phyloP scores from a whole-genome alignment of 2,888 invertebrate genomes.

The Marronus borbonicus region DNA sequence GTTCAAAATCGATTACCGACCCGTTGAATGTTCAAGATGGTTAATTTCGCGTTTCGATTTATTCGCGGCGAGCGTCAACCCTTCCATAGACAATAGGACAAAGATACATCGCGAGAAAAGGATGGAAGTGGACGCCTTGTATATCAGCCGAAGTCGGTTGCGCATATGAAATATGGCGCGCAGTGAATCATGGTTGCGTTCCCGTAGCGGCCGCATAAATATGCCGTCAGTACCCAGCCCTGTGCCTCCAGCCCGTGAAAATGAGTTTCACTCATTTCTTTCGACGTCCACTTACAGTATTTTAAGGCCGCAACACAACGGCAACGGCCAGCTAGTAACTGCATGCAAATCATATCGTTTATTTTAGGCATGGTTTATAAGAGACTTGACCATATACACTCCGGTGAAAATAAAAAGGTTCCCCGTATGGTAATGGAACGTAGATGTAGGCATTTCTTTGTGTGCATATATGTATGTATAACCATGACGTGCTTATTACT shows the following conservation, averaged over 20 bases:
- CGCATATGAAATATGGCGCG: slow-evolving; percentile 61
- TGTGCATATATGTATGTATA: too few relatives aligned
- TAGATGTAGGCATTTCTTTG: slow-evolving; percentile 27
- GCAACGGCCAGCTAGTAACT: slow-evolving; percentile 35
- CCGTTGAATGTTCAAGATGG: slow-evolving; percentile 48
- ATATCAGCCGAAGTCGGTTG: not conserved
- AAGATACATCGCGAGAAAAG: not conserved
- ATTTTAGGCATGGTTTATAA: slow-evolving; percentile 47
- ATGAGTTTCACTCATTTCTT: slow-evolving; percentile 58
- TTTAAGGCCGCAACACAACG: slow-evolving; percentile 38
- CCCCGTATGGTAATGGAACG: slow-evolving; percentile 1
- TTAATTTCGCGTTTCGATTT: slow-evolving; percentile 36
- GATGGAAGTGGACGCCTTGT: not conserved
- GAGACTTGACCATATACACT: slow-evolving; percentile 15
- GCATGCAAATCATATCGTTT: slow-evolving; percentile 51
- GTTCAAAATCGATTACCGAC: slow-evolving; percentile 61
- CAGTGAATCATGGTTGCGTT: slow-evolving; percentile 61
- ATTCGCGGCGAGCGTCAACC: not conserved
- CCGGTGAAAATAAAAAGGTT: slow-evolving; percentile 8
- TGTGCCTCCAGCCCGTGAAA: slow-evolving; percentile 56
- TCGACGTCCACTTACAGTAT: slow-evolving; percentile 43
- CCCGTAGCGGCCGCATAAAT: slow-evolving; percentile 58
- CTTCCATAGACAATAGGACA: not conserved
- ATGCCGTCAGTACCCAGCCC: slow-evolving; percentile 52
- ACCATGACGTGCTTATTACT: too few relatives aligned